These are phyloP conservation scores for Astyanax mexicanus DNA, from an alignment of 2,797 vertebrate genomes.

Conservation along the genomic window DNA sequence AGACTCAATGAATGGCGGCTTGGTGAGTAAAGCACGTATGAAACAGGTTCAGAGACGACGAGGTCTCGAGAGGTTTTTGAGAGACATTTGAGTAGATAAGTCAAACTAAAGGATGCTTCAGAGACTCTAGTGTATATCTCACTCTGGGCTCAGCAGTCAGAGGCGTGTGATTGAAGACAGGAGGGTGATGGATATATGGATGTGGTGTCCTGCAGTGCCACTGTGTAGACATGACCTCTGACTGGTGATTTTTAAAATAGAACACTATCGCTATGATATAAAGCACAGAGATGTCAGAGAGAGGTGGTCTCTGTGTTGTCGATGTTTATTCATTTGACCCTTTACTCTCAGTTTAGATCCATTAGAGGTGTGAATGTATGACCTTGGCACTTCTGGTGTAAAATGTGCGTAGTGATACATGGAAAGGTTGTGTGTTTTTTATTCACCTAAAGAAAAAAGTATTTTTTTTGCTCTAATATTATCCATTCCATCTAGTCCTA, in stretches of 20 bases:
- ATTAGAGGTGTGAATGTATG: too few relatives aligned
- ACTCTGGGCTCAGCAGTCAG: neutral
- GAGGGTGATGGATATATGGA: neutral
- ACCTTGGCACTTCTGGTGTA: too few relatives aligned
- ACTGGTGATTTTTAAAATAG: conserved; percentile 18
- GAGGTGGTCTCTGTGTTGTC: too few relatives aligned
- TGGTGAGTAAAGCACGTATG: conserved; percentile 29
- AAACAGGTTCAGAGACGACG: conserved; percentile 21
- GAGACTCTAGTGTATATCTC: neutral
- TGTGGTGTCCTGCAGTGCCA: neutral
- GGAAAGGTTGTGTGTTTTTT: too few relatives aligned
- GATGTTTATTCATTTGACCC: neutral
- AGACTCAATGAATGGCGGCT: conserved; percentile 1
- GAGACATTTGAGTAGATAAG: conserved; percentile 33
- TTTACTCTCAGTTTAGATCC: too few relatives aligned
- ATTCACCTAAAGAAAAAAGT: too few relatives aligned
- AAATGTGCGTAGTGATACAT: too few relatives aligned
- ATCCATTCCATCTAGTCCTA: too few relatives aligned
- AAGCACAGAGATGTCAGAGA: neutral
- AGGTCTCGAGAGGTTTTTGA: neutral
- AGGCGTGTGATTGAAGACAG: neutral
- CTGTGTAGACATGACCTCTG: conserved; percentile 2
- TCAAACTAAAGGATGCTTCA: conserved; percentile 34
- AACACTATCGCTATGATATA: neutral
- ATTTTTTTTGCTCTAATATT: too few relatives aligned